These are phyloP conservation scores for Antechinus flavipes DNA, from an alignment of 2,113 vertebrate genomes.

Conservation along the genomic window DNA sequence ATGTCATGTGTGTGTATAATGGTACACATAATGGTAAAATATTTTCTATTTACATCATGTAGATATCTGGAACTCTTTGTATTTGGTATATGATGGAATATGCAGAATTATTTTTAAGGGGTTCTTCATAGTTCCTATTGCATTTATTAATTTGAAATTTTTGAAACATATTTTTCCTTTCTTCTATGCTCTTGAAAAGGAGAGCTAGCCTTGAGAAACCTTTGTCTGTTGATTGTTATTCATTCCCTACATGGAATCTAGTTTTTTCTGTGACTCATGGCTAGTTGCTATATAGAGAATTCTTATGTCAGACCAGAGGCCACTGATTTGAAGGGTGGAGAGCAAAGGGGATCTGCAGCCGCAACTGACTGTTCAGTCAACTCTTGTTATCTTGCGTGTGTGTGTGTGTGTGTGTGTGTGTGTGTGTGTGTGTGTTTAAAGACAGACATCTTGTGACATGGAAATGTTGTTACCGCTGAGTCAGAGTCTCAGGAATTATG, in stretches of 20 bases:
- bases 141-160: conserved; percentile 24
- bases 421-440: conserved; percentile 31
- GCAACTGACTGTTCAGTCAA: conserved; percentile 65
- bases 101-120: neutral
- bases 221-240: conserved; percentile 42
- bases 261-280: conserved; percentile 60
- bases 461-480: conserved; percentile 77
- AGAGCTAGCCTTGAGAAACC: conserved; percentile 26
- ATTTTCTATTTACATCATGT: neutral
- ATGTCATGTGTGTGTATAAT: neutral
- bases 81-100: neutral
- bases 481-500: conserved; percentile 75
- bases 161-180: conserved; percentile 20
- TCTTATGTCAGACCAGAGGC: conserved; percentile 56
- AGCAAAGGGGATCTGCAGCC: conserved; percentile 19
- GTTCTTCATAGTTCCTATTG: conserved; percentile 4
- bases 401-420: too few species aligned
- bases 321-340: conserved; percentile 60
- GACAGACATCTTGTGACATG: conserved; percentile 72
- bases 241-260: conserved; percentile 12
- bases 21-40: neutral
- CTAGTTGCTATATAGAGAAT: conserved; percentile 57
- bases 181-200: neutral
- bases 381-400: conserved; percentile 60
- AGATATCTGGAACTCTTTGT: neutral